Evolutionary conservation across 2,888 invertebrate species (phyloP), one percentile per base, ranked within the genome.

Genomic region (Noctua janthina): DNA sequence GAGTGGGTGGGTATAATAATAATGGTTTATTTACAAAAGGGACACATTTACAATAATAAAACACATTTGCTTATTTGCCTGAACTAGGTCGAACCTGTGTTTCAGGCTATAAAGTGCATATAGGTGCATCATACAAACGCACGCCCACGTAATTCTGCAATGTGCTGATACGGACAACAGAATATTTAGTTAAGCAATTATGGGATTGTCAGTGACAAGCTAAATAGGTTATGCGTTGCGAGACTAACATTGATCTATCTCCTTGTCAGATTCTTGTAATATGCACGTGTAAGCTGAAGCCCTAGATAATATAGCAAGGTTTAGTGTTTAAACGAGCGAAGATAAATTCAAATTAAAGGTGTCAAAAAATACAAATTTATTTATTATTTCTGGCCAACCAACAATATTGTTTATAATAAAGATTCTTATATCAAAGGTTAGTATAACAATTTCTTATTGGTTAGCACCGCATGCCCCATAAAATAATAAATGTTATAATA

Each of bases 171-270:
- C 29, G 8, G 13, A 49, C 5, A 39, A 49, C n/a, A 68, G 51
- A 68, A 68, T 80, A 75, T 68, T 75, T 68, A 75, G 43, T 0
- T 51, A 68, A 59, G n/a, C 76, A 69, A 81, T 76, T 76, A 82
- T 62, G n/a, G 29, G 67, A 46, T 68, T 59, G 83, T 66, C 49
- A 67, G 23, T 73, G 35, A 49, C 54, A 49, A 15, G 17, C 35
- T 29, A 23, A 64, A 54, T 66, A 39, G 11, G 64, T 51, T 73
- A 35, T 62, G 46, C 23, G 46, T 54, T 82, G 15, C 23, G 10
- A 35, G 64, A 74, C 64, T 56, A 82, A 39, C 49, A 81, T 80
- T 59, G 81, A 81, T 81, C 59, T 62, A 79, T 71, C 72, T 71
- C 4, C 62, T 51, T 51, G 72, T 62, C 43, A 72, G 39, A 4